Percentiles rank a stretch among this genome's conserved stretches.
Evolutionary conservation across 2,113 vertebrate genomes (phyloP).

Genomic region (Peucedramus taeniatus): DNA sequence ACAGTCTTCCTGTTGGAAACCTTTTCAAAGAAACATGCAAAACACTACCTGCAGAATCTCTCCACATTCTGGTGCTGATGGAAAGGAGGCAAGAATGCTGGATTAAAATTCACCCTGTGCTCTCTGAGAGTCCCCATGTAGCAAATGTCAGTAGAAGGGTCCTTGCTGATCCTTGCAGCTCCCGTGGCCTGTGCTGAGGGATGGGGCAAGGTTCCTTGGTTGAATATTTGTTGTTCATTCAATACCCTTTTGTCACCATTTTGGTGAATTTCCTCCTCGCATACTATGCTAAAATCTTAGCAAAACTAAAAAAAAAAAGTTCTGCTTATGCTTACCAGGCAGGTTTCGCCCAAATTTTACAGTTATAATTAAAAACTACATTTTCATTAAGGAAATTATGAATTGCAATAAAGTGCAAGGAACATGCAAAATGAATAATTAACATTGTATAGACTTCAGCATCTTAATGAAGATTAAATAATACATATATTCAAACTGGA

Average conservation of each 20-base stretch:
- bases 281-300: not conserved
- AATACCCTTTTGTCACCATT: not conserved
- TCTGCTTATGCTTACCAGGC: conserved; percentile 44
- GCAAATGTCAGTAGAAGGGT: not conserved
- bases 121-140: not conserved
- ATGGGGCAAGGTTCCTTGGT: not conserved
- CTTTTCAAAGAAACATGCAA: not conserved
- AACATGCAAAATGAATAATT: conserved; percentile 81
- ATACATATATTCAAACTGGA: conserved; percentile 76
- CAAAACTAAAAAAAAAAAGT: not conserved
- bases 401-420: conserved; percentile 73
- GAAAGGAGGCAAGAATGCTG: not conserved
- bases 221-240: not conserved
- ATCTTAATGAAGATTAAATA: conserved; percentile 83
- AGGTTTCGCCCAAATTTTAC: conserved; percentile 58
- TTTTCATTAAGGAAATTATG: conserved; percentile 80
- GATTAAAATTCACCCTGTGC: not conserved
- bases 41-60: not conserved
- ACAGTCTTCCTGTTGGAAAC: not conserved
- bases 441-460: conserved; percentile 76
- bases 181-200: not conserved
- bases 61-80: not conserved
- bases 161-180: not conserved
- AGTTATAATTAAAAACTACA: conserved; percentile 77
- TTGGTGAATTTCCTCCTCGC: not conserved